Base-by-base conservation (phyloP, 1,140 invertebrate genomes). In the Telenomus remus region DNA sequence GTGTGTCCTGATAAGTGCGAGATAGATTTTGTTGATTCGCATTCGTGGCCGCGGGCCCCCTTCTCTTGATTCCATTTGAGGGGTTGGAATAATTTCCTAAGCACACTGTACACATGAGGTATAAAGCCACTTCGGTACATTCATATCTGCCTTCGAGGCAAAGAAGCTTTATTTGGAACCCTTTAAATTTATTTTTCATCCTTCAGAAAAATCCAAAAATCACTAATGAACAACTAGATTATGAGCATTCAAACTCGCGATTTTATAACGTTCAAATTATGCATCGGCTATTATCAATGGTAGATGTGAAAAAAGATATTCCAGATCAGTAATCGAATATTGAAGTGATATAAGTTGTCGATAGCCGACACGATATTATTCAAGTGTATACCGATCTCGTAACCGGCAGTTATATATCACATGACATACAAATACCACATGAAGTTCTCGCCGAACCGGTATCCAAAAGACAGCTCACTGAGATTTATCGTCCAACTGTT, bases 131-230 rank as follows among this genome's bases (percentile, higher is more conserved):
- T n/a, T n/a, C 73, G 60, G 54, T 10, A 59, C 55, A 66, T 76
- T 81, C 74, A n/a, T n/a, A n/a, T 83, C 80, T 78, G 79, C 81
- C 76, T 78, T 75, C 76, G 79, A 76, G 78, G 80, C 78, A 76
- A 76, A 79, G 78, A 81, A 78, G 79, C 72, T 73, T 73, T 78
- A 80, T 82, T 81, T 80, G 68, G 73, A 75, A 69, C 73, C 79
- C 81, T 80, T 80, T 65, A 72, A 27, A 27, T 3, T 27, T 27
- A 1, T 27, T 27, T 27, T 6, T 27, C 19, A 27, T 27, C 6
- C 19, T 27, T 27, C 6, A 6, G 2, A 27, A 27, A 27, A 27
- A 3, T 6, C 19, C 19, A 27, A 27, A n/a, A n/a, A n/a, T n/a
- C n/a, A n/a, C n/a, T n/a, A n/a, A n/a, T n/a, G n/a, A n/a, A n/a